phyloP scores from a whole-genome alignment of 2,888 invertebrate genomes.

The Nyleta sp. region DNA sequence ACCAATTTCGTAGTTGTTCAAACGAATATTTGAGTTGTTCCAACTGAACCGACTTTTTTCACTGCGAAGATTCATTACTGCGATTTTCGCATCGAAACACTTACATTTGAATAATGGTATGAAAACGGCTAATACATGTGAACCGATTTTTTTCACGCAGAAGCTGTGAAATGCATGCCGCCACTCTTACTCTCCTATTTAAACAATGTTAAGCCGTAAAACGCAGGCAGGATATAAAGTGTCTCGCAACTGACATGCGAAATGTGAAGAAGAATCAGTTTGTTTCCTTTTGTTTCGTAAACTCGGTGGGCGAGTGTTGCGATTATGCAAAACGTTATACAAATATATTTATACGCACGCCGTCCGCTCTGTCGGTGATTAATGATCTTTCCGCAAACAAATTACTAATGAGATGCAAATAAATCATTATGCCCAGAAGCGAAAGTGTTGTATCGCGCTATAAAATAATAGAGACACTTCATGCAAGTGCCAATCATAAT shows the following conservation, averaged over 20 bases:
- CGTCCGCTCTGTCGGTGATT: conserved; percentile 30
- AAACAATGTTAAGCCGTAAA: conserved; percentile 24
- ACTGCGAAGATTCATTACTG: no score
- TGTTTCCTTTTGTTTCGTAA: conserved; percentile 55
- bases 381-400: conserved; percentile 45
- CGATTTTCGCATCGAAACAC: no score
- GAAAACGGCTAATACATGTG: no score
- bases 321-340: conserved; percentile 49
- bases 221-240: conserved; percentile 38
- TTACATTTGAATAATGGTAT: no score
- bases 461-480: conserved; percentile 32
- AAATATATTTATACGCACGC: conserved; percentile 42
- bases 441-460: conserved; percentile 23
- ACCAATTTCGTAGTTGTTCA: no score
- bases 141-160: neutral
- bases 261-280: conserved; percentile 40
- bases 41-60: no score
- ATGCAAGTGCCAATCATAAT: conserved; percentile 35
- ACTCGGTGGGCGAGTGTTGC: conserved; percentile 47
- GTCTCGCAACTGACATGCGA: conserved; percentile 38
- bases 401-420: conserved; percentile 49
- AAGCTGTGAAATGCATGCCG: neutral
- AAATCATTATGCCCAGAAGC: conserved; percentile 48
- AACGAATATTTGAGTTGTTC: no score
- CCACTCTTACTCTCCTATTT: neutral